Evolutionary conservation across 2,113 vertebrate species (phyloP).

Genomic region (Psilopogon haemacephalus): DNA sequence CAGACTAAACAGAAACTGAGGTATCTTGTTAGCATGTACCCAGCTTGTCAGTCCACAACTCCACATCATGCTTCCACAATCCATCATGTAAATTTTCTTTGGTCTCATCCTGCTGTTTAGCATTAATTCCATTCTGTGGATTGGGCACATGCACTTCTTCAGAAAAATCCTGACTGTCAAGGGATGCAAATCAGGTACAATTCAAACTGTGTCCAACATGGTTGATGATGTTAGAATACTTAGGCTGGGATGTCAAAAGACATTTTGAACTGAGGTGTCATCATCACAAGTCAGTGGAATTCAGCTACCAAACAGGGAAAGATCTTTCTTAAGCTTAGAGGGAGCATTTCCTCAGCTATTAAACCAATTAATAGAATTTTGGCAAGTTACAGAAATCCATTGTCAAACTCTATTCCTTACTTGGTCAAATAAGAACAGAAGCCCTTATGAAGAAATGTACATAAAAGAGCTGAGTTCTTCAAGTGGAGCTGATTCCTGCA

Average conservation of each 20-base stretch:
- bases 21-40: neutral
- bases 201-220: neutral
- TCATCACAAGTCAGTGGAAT: neutral
- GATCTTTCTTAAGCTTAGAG: neutral
- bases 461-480: neutral
- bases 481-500: conserved; percentile 81
- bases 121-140: neutral
- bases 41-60: neutral
- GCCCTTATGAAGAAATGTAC: neutral
- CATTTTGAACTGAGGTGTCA: neutral
- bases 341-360: neutral
- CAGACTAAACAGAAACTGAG: neutral
- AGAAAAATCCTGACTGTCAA: neutral
- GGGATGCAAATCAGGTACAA: neutral
- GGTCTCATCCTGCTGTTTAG: neutral
- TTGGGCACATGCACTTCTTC: neutral
- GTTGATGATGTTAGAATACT: neutral
- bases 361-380: neutral
- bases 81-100: neutral
- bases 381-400: neutral
- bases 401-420: neutral
- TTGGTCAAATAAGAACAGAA: neutral
- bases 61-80: neutral
- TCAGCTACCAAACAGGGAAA: neutral
- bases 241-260: neutral